A percentile compares a stretch with the other conserved stretches of the same genome.
Conservation (phyloP, 2,113 vertebrate species). For the Hemibagrus wyckioides region DNA sequence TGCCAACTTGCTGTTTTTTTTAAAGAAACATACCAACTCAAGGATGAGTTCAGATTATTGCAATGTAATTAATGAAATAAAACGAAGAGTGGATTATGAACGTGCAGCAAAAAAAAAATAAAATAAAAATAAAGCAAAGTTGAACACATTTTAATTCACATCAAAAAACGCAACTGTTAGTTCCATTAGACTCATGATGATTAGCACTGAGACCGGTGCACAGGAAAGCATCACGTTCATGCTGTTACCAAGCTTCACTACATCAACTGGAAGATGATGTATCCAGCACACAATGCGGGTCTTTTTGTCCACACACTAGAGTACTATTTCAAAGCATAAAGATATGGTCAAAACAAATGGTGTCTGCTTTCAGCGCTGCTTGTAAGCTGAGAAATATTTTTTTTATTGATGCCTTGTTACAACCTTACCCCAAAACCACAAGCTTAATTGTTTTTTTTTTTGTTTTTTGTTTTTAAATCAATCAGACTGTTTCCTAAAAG, state of each 20-base stretch:
- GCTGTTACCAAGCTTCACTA: constrained; percentile 41
- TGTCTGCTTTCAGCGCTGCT: constrained; percentile 47
- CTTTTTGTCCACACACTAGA: constrained; percentile 49
- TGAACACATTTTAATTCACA: constrained; percentile 57
- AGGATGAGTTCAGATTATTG: constrained; percentile 30
- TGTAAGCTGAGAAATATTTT: constrained; percentile 53
- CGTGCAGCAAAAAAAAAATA: constrained; percentile 35
- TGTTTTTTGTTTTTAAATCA: constrained; percentile 17
- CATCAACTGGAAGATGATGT: constrained; percentile 39
- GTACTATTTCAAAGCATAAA: constrained; percentile 50
- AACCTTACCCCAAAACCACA: constrained; percentile 50
- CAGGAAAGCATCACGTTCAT: constrained; percentile 51
- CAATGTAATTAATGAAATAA: constrained; percentile 53
- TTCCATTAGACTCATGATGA: constrained; percentile 47
- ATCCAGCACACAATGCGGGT: constrained; percentile 40
- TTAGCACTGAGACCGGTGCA: constrained; percentile 51
- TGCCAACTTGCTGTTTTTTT: neutral
- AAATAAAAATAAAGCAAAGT: neutral
- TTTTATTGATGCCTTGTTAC: constrained; percentile 55
- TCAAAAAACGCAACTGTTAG: constrained; percentile 49
- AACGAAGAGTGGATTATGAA: constrained; percentile 50
- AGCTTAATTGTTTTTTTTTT: constrained; percentile 27
- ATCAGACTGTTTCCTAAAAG: constrained; percentile 43
- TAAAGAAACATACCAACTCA: constrained; percentile 40
- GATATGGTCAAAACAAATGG: constrained; percentile 51